These are phyloP conservation scores for Bombus picipes DNA, from an alignment of 1,140 invertebrate species.

Conservation along the genomic window DNA sequence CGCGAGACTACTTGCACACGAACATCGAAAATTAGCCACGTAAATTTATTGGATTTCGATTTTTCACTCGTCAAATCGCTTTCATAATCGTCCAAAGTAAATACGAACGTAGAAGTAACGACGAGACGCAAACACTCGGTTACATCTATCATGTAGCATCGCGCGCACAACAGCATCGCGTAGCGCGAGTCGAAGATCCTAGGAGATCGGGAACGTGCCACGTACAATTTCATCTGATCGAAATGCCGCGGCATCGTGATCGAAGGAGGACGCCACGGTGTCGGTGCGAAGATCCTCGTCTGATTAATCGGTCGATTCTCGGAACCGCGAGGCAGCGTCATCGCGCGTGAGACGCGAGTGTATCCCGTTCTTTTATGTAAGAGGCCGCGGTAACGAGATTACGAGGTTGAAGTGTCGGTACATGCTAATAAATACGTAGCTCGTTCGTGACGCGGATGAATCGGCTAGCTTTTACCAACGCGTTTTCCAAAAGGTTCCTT, in stretches of 20 bases:
- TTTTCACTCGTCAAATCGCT: no score
- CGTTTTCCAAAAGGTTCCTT: not conserved
- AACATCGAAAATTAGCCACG: no score
- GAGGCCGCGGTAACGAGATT: conserved; percentile 52
- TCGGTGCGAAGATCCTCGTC: conserved; percentile 30
- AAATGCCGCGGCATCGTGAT: conserved; percentile 1
- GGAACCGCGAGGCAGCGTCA: conserved; percentile 33
- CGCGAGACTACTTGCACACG: no score
- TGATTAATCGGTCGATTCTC: conserved; percentile 39
- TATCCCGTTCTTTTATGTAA: conserved; percentile 45
- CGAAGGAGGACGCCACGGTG: conserved; percentile 23
- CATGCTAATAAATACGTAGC: conserved; percentile 44
- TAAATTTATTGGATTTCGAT: no score
- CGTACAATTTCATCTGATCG: conserved; percentile 27
- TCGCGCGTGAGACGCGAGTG: conserved; percentile 30
- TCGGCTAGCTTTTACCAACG: not conserved
- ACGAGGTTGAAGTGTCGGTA: conserved; percentile 52
- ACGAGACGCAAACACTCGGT: not conserved
- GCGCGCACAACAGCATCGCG: not conserved
- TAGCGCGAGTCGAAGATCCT: not conserved
- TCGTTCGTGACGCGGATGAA: conserved; percentile 15
- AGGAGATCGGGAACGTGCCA: not conserved
- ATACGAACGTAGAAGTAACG: no score
- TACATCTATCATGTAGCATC: not conserved
- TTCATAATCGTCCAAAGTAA: no score